Percentiles rank a stretch among this genome's conserved stretches.
phyloP scores from a whole-genome alignment of 2,888 invertebrate genomes.

The Nomada flava region DNA sequence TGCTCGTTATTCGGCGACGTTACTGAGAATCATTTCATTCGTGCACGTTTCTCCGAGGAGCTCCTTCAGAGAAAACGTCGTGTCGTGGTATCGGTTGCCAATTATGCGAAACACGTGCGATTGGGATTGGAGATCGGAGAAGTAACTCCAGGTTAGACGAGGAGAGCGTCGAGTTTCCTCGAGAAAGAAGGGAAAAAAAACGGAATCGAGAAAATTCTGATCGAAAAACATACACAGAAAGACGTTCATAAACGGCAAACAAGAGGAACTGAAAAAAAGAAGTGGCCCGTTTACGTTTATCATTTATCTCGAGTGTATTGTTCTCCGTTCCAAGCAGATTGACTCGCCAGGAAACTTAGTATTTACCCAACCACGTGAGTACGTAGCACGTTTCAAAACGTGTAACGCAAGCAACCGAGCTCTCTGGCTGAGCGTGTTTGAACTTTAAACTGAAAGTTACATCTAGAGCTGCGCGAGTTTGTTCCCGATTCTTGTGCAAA shows the following conservation, averaged over 20 bases:
- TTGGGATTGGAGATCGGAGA: background rate
- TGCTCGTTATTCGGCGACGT: constrained; percentile 26
- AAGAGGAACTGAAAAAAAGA: no score
- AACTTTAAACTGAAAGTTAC: constrained; percentile 39
- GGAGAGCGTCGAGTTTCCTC: background rate
- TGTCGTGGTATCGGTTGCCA: constrained; percentile 15
- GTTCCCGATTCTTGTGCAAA: background rate
- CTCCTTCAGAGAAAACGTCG: background rate
- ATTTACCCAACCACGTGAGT: background rate
- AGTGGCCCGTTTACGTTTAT: background rate
- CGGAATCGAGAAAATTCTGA: background rate
- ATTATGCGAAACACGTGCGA: constrained; percentile 5
- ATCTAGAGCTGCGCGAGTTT: background rate
- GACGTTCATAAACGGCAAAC: background rate
- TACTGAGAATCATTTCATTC: background rate
- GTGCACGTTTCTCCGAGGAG: background rate
- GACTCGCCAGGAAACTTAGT: background rate
- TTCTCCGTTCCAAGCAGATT: background rate
- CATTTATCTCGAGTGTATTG: background rate
- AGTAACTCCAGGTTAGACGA: background rate
- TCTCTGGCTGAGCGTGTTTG: constrained; percentile 1
- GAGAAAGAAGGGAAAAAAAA: background rate
- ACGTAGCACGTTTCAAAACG: background rate
- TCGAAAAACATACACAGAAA: background rate
- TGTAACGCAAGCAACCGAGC: constrained; percentile 1